These are phyloP conservation scores for Autographa pulchrina DNA, from an alignment of 2,888 invertebrate genomes.

Conservation along the genomic window DNA sequence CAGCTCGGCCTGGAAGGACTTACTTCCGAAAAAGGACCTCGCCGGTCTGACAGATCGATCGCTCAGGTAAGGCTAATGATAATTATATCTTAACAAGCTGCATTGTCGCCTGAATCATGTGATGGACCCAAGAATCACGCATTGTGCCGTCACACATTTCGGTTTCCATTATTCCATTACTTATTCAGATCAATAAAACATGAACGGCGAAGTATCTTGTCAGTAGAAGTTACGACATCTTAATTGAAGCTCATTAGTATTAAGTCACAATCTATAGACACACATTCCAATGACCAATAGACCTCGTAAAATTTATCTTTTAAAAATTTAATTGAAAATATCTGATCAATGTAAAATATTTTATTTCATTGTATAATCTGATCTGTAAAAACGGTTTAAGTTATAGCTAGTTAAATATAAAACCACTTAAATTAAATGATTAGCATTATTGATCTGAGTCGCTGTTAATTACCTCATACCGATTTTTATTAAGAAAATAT, in stretches of 20 bases:
- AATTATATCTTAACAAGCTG: slow-evolving; percentile 57
- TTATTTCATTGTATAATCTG: slow-evolving; percentile 27
- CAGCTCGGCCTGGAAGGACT: slow-evolving; percentile 63
- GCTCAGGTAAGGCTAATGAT: slow-evolving; percentile 74
- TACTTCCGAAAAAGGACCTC: slow-evolving; percentile 66
- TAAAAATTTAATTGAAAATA: slow-evolving; percentile 34
- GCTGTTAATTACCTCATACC: slow-evolving; percentile 21
- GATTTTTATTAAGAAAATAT: slow-evolving; percentile 32
- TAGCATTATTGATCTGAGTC: not conserved
- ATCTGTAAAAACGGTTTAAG: not conserved
- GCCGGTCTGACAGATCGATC: slow-evolving; percentile 64
- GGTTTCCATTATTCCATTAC: slow-evolving; percentile 3
- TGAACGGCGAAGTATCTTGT: slow-evolving; percentile 12
- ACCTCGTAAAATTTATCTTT: slow-evolving; percentile 21
- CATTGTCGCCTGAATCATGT: slow-evolving; percentile 73
- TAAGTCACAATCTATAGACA: slow-evolving; percentile 14
- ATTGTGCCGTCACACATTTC: slow-evolving; percentile 5
- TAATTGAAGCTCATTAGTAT: slow-evolving; percentile 13
- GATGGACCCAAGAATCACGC: slow-evolving; percentile 64
- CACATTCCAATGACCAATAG: slow-evolving; percentile 13
- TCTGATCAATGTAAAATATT: slow-evolving; percentile 17
- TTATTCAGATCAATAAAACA: slow-evolving; percentile 10
- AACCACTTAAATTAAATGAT: slow-evolving; percentile 22
- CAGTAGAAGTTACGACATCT: slow-evolving; percentile 12
- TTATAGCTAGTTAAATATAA: not conserved